phyloP scores from a whole-genome alignment of 2,888 invertebrate genomes.

The Zhengitettix transpicula region DNA sequence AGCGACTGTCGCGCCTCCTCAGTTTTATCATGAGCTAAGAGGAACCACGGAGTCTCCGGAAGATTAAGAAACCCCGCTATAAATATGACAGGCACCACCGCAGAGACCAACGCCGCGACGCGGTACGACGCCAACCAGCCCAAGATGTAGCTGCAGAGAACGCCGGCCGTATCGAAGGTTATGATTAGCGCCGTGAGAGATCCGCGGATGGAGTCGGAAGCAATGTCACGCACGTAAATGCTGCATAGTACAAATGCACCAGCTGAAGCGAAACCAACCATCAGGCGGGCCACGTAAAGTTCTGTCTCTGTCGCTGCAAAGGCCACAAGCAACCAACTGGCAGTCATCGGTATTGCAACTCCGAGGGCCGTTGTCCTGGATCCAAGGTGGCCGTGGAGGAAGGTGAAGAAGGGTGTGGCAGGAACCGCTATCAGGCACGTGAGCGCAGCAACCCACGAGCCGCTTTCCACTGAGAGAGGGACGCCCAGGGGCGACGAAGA shows the following conservation, averaged over 20 bases:
- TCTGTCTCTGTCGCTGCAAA: neutral
- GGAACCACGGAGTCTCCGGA: slow-evolving; percentile 43
- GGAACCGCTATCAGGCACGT: neutral
- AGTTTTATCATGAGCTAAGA: slow-evolving; percentile 26
- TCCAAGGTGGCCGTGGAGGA: neutral
- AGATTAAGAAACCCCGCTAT: slow-evolving; percentile 29
- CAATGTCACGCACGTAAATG: neutral
- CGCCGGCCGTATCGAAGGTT: neutral
- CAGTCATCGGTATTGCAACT: neutral
- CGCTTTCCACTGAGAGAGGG: slow-evolving; percentile 32
- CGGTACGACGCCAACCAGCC: slow-evolving; percentile 14
- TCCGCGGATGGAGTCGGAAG: neutral
- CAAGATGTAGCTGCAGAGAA: neutral
- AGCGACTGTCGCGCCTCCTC: slow-evolving; percentile 27
- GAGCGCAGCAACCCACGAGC: slow-evolving; percentile 34
- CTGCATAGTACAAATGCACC: neutral
- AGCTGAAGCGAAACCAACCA: neutral
- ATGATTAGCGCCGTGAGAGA: neutral
- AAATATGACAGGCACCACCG: slow-evolving; percentile 30
- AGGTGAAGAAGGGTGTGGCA: slow-evolving; percentile 7
- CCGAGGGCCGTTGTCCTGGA: neutral
- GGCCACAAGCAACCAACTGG: neutral
- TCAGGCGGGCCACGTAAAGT: neutral
- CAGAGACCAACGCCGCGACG: slow-evolving; percentile 31
- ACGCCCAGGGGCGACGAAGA: slow-evolving; percentile 27